Conservation (phyloP, 1,140 invertebrate genomes). For the Octopus bimaculoides region DNA sequence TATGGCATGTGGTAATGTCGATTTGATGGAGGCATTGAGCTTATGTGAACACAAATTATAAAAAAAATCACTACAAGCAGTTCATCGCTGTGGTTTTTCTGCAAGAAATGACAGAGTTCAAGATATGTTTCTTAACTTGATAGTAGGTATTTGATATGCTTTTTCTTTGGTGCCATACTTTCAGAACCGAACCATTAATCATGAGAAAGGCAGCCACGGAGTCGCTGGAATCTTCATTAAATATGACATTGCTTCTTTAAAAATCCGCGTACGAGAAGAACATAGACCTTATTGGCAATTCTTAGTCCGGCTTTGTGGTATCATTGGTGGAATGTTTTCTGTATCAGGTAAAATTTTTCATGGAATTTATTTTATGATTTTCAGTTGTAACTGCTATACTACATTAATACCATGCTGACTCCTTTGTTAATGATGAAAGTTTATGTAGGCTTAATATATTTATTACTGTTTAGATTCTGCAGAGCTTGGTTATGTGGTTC, state of each 20-base stretch:
- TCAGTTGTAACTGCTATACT: background rate
- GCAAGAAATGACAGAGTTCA: no score
- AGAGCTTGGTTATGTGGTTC: background rate
- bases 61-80: no score
- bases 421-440: background rate
- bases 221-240: conserved; percentile 93
- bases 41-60: no score
- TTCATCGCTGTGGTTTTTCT: no score
- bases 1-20: no score
- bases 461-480: background rate
- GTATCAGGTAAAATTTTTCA: conserved; percentile 59
- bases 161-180: no score
- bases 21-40: no score
- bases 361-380: conserved; percentile 8
- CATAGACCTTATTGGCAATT: conserved; percentile 75
- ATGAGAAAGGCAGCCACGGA: conserved; percentile 80
- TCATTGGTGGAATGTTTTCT: conserved; percentile 87
- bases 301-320: conserved; percentile 80
- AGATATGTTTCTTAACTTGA: no score
- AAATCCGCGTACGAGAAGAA: conserved; percentile 80
- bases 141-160: no score
- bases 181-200: conserved; percentile 70
- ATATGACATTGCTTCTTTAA: conserved; percentile 82
- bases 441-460: background rate
- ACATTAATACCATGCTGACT: background rate